Conservation (phyloP, 2,888 invertebrate genomes). For the Arctia plantaginis region DNA sequence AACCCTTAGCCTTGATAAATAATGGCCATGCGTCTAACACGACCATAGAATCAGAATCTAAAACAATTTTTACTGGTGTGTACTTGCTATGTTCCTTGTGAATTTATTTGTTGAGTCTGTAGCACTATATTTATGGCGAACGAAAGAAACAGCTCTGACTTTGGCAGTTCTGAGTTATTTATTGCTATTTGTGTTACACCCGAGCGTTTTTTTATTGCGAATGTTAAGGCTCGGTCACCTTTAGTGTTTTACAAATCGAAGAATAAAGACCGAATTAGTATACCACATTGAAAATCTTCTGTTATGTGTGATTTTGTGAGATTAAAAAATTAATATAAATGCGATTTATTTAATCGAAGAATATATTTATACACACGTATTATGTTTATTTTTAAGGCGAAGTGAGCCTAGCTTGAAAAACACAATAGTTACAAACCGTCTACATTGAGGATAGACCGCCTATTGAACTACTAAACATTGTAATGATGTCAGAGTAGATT, state of each 20-base stretch:
- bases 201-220: conserved; percentile 38
- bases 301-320: not conserved
- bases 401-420: not conserved
- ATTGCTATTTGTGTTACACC: conserved; percentile 48
- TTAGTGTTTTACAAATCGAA: conserved; percentile 22
- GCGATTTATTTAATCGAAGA: not conserved
- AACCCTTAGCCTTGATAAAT: not conserved
- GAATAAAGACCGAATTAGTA: conserved; percentile 23
- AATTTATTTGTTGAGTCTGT: conserved; percentile 47
- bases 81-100: conserved; percentile 10
- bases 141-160: conserved; percentile 40
- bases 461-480: not conserved
- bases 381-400: not conserved
- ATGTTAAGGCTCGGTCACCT: conserved; percentile 35
- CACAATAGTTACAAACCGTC: not conserved
- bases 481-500: not conserved
- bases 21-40: not conserved
- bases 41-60: not conserved
- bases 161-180: conserved; percentile 53
- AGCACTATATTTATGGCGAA: conserved; percentile 35
- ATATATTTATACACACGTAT: not conserved
- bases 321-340: not conserved
- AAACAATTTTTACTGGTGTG: not conserved
- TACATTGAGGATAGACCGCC: too few species aligned
- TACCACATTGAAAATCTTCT: conserved; percentile 8